Conservation (phyloP, 2,888 invertebrate genomes). For the Acanthosepion pharaonis region DNA sequence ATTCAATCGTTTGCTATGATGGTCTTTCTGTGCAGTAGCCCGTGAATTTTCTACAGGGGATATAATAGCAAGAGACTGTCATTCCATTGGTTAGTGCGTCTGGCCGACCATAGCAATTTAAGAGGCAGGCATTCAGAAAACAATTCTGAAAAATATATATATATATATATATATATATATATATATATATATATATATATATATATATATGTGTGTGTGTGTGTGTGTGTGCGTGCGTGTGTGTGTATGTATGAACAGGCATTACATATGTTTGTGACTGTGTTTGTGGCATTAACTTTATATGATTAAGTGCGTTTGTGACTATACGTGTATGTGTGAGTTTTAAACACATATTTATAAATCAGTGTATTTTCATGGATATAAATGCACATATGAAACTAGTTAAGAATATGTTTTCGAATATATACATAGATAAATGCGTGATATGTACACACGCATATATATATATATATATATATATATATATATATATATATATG, state of each 20-base stretch:
- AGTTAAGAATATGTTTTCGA: not conserved
- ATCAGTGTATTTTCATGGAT: too few relatives aligned
- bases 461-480: too few relatives aligned
- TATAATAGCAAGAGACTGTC: not conserved
- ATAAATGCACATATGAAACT: too few relatives aligned
- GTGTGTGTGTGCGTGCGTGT: too few relatives aligned
- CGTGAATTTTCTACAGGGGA: not conserved
- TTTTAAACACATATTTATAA: not conserved
- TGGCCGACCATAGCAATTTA: not conserved
- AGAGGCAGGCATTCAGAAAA: not conserved
- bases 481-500: too few relatives aligned
- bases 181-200: not conserved
- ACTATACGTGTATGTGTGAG: not conserved
- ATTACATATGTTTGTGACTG: too few relatives aligned
- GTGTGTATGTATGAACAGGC: too few relatives aligned
- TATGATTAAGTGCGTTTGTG: not conserved
- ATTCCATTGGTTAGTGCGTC: not conserved
- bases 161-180: too few relatives aligned
- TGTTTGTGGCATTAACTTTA: not conserved
- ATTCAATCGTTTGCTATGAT: not conserved
- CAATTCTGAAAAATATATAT: not conserved
- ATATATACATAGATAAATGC: conserved; percentile 11
- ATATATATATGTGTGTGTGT: not conserved
- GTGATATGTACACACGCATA: not conserved
- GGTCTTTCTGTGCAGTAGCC: not conserved